Evolutionary conservation across 1,140 invertebrate genomes (phyloP).

Genomic region (Diachasmimorpha longicaudata): DNA sequence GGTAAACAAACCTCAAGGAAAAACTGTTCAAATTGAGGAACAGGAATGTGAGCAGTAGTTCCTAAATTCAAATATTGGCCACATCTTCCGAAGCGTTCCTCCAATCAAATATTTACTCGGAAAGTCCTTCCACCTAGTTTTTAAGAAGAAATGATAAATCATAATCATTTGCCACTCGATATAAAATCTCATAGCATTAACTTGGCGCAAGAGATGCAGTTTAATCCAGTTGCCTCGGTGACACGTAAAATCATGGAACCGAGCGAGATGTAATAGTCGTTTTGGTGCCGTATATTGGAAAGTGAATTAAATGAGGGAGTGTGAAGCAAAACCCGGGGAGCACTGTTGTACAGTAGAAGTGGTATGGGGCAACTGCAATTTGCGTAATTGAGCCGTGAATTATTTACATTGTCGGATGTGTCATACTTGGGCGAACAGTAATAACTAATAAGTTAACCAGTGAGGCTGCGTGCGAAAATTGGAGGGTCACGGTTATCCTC

Average conservation of each 20-base stretch:
- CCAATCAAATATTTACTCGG: no score
- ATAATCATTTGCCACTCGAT: not conserved
- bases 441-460: constrained; percentile 43
- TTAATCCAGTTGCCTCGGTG: not conserved
- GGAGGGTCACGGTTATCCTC: constrained; percentile 24
- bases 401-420: constrained; percentile 60
- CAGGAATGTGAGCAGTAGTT: no score
- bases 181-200: not conserved
- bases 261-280: not conserved
- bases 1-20: no score
- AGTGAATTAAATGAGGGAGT: constrained; percentile 4
- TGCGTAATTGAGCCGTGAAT: constrained; percentile 62
- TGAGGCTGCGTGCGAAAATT: constrained; percentile 35
- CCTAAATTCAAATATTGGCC: no score
- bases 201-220: not conserved
- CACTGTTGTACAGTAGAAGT: not conserved
- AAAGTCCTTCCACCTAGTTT: no score
- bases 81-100: no score
- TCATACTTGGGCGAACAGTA: constrained; percentile 55
- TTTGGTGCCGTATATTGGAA: not conserved
- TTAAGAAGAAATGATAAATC: not conserved
- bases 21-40: no score
- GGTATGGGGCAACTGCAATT: constrained; percentile 47
- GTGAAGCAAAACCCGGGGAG: not conserved
- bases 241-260: not conserved